These are phyloP conservation scores for Heliothis peltigera DNA, from an alignment of 2,888 invertebrate genomes.

Conservation along the genomic window DNA sequence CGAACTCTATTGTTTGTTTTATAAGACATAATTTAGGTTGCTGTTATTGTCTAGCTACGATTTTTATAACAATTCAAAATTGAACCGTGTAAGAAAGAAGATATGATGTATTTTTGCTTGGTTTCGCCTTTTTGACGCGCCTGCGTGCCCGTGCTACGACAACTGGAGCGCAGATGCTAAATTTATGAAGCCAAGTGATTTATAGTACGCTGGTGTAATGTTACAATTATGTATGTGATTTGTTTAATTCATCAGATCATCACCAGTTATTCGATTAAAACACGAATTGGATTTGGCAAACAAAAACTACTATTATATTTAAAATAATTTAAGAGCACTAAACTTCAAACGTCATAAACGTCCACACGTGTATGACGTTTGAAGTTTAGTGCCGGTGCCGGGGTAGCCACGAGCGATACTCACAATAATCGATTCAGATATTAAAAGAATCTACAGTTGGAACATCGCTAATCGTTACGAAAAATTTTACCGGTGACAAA, in stretches of 20 bases:
- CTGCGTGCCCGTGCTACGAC: constrained; percentile 45
- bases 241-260: constrained; percentile 21
- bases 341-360: too few species aligned
- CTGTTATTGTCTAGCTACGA: neutral
- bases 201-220: constrained; percentile 33
- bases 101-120: constrained; percentile 20
- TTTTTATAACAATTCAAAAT: neutral
- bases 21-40: constrained; percentile 22
- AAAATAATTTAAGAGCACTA: too few species aligned
- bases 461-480: too few species aligned
- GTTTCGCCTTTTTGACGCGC: neutral
- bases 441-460: too few species aligned
- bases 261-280: neutral
- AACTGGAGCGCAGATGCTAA: constrained; percentile 67
- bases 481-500: too few species aligned
- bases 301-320: too few species aligned
- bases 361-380: too few species aligned
- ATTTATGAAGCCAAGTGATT: constrained; percentile 49
- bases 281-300: neutral
- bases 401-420: too few species aligned
- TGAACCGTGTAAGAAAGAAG: fast-evolving
- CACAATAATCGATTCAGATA: too few species aligned
- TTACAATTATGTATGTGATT: too few species aligned
- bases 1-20: constrained; percentile 7
- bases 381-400: too few species aligned